A percentile compares a stretch with the other conserved stretches of the same genome.
Conservation (phyloP, 2,888 invertebrate species). For the Lymantria dispar region DNA sequence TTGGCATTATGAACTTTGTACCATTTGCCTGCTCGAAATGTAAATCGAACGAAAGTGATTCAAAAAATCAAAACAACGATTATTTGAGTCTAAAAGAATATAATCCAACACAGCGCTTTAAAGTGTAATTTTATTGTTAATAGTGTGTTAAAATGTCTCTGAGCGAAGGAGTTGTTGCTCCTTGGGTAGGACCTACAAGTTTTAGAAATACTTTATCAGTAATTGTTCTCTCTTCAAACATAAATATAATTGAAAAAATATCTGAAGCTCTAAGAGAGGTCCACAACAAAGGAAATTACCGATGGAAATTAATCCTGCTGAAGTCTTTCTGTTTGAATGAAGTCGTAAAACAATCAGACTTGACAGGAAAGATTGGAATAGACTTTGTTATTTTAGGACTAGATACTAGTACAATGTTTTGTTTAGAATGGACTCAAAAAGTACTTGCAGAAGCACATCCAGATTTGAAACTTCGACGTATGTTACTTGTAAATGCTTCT, state of each 20-base stretch:
- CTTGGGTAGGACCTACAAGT: constrained; percentile 68
- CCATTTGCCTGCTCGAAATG: no score
- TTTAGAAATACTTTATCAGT: constrained; percentile 61
- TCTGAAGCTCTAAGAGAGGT: constrained; percentile 58
- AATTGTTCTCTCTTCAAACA: constrained; percentile 62
- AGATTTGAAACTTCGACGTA: constrained; percentile 62
- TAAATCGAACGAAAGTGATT: no score
- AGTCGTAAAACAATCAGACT: constrained; percentile 50
- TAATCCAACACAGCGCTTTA: no score
- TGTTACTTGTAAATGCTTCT: constrained; percentile 67
- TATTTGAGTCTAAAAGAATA: no score
- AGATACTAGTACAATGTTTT: constrained; percentile 64
- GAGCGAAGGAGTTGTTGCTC: constrained; percentile 51
- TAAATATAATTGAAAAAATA: constrained; percentile 61
- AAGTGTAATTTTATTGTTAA: neutral
- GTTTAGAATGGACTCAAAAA: constrained; percentile 66
- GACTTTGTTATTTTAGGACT: constrained; percentile 69
- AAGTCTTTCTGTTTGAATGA: constrained; percentile 59
- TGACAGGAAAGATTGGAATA: constrained; percentile 63
- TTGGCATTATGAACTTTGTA: no score
- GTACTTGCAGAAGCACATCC: constrained; percentile 64
- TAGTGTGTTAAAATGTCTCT: constrained; percentile 46
- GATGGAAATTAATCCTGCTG: constrained; percentile 65
- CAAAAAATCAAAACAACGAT: no score
- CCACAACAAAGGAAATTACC: constrained; percentile 54